Conservation (phyloP, 2,113 vertebrate genomes). For the Corythoichthys intestinalis region DNA sequence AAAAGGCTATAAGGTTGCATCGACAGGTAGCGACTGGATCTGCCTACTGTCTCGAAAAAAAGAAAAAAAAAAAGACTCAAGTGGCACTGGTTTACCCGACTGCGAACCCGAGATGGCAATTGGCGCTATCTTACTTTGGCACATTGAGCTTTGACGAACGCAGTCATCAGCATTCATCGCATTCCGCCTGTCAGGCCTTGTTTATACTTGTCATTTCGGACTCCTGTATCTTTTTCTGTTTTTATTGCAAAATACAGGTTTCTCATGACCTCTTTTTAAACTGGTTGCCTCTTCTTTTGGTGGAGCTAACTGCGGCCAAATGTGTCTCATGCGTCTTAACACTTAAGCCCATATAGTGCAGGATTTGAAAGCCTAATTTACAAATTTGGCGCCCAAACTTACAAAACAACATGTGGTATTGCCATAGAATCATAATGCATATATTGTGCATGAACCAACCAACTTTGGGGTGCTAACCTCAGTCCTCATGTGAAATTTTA, state of each 20-base stretch:
- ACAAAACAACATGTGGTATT: no score
- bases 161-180: background rate
- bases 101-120: constrained; percentile 52
- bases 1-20: constrained; percentile 61
- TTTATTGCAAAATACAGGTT: constrained; percentile 7
- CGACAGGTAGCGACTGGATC: constrained; percentile 50
- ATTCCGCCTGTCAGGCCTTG: constrained; percentile 10
- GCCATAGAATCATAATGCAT: no score
- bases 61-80: constrained; percentile 38
- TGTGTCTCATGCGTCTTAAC: background rate
- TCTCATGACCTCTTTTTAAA: constrained; percentile 15
- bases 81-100: constrained; percentile 35
- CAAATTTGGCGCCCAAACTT: no score
- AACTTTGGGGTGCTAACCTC: background rate
- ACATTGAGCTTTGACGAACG: background rate
- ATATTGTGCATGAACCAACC: background rate
- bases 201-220: constrained; percentile 12
- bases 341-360: no score
- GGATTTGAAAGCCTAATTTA: no score
- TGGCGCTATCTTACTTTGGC: background rate
- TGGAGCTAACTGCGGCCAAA: background rate
- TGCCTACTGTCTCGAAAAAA: constrained; percentile 8
- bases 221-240: constrained; percentile 9
- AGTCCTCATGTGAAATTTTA: background rate
- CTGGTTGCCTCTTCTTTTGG: background rate